A percentile compares a stretch with the other conserved stretches of the same genome.
Conservation (phyloP, 2,888 invertebrate species). For the Drosophila stalkeri region DNA sequence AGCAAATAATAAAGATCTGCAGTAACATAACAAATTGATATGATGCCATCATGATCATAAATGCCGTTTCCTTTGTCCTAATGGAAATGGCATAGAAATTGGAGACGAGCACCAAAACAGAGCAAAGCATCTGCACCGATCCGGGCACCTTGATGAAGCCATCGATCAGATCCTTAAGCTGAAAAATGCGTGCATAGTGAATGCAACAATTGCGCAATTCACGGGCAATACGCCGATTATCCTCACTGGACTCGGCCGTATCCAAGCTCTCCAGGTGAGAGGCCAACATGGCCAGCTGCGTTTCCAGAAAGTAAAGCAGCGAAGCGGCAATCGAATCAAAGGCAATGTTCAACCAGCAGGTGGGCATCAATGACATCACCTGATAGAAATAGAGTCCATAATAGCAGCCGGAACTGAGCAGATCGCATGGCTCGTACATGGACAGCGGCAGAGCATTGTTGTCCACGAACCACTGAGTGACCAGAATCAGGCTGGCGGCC, state of each 20-base stretch:
- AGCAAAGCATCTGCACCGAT: slow-evolving; percentile 77
- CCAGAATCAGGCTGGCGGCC: slow-evolving; percentile 50
- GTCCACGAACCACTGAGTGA: slow-evolving; percentile 53
- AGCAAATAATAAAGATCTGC: slow-evolving; percentile 78
- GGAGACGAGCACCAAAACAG: slow-evolving; percentile 76
- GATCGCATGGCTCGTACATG: slow-evolving; percentile 67
- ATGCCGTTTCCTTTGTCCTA: slow-evolving; percentile 44
- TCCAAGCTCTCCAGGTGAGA: slow-evolving; percentile 67
- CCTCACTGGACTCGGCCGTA: background rate
- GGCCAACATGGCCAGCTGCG: slow-evolving; percentile 70
- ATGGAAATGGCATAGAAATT: slow-evolving; percentile 78
- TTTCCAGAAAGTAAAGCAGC: slow-evolving; percentile 61
- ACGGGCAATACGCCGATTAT: slow-evolving; percentile 30
- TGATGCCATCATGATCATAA: slow-evolving; percentile 57
- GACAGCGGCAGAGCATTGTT: slow-evolving; percentile 54
- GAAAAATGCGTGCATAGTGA: slow-evolving; percentile 61
- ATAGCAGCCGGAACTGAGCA: slow-evolving; percentile 47
- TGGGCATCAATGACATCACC: slow-evolving; percentile 48
- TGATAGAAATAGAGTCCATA: slow-evolving; percentile 58
- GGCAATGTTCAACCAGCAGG: slow-evolving; percentile 73
- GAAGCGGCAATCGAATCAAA: slow-evolving; percentile 68
- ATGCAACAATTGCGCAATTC: slow-evolving; percentile 66
- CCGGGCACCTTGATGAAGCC: slow-evolving; percentile 66
- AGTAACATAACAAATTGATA: slow-evolving; percentile 76
- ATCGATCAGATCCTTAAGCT: slow-evolving; percentile 60